These are phyloP conservation scores for Plemyria rubiginata DNA, from an alignment of 2,888 invertebrate genomes.

Conservation along the genomic window DNA sequence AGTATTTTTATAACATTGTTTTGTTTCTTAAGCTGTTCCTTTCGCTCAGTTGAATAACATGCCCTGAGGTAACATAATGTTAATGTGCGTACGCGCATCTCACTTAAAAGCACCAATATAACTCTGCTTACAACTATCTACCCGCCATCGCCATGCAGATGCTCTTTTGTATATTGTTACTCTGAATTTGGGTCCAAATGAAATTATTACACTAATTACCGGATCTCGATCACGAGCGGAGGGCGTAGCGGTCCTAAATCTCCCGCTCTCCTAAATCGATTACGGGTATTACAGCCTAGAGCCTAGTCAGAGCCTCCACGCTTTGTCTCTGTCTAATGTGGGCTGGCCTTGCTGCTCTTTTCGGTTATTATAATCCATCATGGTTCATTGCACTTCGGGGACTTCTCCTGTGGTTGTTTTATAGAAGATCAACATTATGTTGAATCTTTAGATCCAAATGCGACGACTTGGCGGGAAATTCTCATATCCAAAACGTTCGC, in stretches of 20 bases:
- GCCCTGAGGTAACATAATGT: neutral
- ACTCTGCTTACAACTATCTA: neutral
- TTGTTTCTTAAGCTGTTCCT: neutral
- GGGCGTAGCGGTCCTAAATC: slow-evolving; percentile 76
- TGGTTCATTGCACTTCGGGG: slow-evolving; percentile 73
- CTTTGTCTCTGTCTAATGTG: slow-evolving; percentile 80
- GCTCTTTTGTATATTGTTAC: slow-evolving; percentile 7
- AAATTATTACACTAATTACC: slow-evolving; percentile 82
- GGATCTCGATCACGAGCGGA: slow-evolving; percentile 71
- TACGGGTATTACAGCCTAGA: slow-evolving; percentile 65
- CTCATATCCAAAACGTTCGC: slow-evolving; percentile 37
- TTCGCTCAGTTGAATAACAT: neutral
- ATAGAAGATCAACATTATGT: slow-evolving; percentile 38
- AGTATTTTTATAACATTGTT: neutral
- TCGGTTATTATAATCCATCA: slow-evolving; percentile 73
- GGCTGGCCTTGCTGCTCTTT: slow-evolving; percentile 73
- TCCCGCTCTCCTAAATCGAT: slow-evolving; percentile 78
- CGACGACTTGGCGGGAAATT: neutral
- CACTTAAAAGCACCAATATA: neutral
- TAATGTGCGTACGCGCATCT: neutral
- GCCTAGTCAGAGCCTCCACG: slow-evolving; percentile 65
- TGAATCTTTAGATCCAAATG: slow-evolving; percentile 19
- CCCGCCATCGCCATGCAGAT: neutral
- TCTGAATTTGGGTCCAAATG: slow-evolving; percentile 60
- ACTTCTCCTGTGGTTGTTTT: slow-evolving; percentile 50